Evolutionary conservation across 2,797 vertebrate species (phyloP), one percentile per base, ranked within the genome.

Genomic region (Lagothrix lagotricha): DNA sequence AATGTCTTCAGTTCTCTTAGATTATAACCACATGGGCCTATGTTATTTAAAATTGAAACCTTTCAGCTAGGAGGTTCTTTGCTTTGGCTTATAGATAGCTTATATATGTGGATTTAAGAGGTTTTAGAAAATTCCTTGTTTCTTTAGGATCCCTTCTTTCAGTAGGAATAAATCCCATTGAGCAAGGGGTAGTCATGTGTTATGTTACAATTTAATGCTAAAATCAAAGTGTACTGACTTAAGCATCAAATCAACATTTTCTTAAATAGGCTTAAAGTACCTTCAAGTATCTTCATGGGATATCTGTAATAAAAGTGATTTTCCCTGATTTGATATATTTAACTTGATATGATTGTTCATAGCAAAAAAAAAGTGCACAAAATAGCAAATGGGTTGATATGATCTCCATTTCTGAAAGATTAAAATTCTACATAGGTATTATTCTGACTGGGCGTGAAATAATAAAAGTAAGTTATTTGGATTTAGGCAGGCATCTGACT

Each of bases 21-120:
- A 93, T 92, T 58, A 33, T 77, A 83, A 67, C 41, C 87, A 97
- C 48, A 26, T 93, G 52, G 52, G 20, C 41, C 48, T 48, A 13
- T 77, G 61, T 94, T 96, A 89, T 80, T 93, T 83, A 93, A 94
- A 96, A 94, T 3, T 5, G 10, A 83, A 94, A 93, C 22, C 39
- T 86, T 79, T 93, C 67, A 93, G 9, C 67, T 92, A 79, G 33
- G 46, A 79, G 2, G 0, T 73, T 91, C 83, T 93, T 77, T 93
- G 36, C 46, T 93, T 61, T 81, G 44, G 41, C 36, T 95, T 94
- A 86, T 52, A 70, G 24, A n/a, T 86, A 87, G 33, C 50, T 19
- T 54, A 30, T 77, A 2, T 79, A 26, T 91, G 33, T 82, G 48
- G n/a, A 85, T 93, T 97, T 93, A 77, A 93, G 50, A 93, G n/a